Evolutionary conservation across 2,888 invertebrate genomes (phyloP).

Genomic region (Boloria euphrosyne): DNA sequence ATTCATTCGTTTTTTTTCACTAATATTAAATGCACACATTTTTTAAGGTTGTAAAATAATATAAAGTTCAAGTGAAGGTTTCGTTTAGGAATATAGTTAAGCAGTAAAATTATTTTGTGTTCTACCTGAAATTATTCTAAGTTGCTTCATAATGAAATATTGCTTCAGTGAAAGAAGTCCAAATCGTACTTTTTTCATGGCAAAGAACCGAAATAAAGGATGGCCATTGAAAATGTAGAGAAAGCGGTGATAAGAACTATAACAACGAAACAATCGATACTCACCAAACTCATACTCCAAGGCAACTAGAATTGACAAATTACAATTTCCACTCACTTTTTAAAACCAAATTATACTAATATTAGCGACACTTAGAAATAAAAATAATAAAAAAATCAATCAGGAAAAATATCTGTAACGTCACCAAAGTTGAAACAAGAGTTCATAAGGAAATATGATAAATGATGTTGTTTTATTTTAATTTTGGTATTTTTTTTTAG

Average conservation of each 20-base stretch:
- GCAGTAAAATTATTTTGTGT: too few relatives aligned
- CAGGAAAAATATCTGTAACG: not conserved
- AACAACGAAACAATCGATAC: slow-evolving; percentile 34
- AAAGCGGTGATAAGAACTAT: slow-evolving; percentile 9
- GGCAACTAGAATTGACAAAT: slow-evolving; percentile 40
- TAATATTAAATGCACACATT: too few relatives aligned
- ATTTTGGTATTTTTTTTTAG: slow-evolving; percentile 42
- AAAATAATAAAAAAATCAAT: not conserved
- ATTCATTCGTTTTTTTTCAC: too few relatives aligned
- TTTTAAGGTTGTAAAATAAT: too few relatives aligned
- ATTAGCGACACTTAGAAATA: not conserved
- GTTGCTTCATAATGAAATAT: too few relatives aligned
- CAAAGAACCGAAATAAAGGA: not conserved
- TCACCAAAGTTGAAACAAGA: not conserved
- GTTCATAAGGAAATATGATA: not conserved
- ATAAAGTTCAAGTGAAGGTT: too few relatives aligned
- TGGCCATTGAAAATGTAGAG: not conserved
- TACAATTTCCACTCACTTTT: slow-evolving; percentile 4
- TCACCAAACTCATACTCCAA: slow-evolving; percentile 38
- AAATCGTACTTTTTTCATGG: too few relatives aligned
- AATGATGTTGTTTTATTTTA: slow-evolving; percentile 11
- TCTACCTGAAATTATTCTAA: too few relatives aligned
- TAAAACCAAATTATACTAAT: not conserved
- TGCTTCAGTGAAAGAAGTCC: too few relatives aligned
- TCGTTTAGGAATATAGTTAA: too few relatives aligned